Conservation (phyloP, 2,888 invertebrate species). For the Drosophila mercatorum region DNA sequence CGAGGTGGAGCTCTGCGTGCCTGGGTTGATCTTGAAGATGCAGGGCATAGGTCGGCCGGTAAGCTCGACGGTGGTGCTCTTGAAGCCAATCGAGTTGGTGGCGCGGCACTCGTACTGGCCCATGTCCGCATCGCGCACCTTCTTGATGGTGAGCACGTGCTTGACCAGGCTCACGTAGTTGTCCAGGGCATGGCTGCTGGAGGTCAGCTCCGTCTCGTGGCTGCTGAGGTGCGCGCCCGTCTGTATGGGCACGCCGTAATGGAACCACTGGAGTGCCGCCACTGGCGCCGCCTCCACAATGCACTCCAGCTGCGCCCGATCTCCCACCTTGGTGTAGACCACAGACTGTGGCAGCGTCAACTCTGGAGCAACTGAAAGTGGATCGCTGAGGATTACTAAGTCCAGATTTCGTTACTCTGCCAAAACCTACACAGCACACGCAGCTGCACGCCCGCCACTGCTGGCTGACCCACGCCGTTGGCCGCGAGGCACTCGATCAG, state of each 20-base stretch:
- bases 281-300: slow-evolving; percentile 89
- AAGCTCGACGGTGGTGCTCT: slow-evolving; percentile 89
- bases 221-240: slow-evolving; percentile 83
- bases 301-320: slow-evolving; percentile 89
- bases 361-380: slow-evolving; percentile 89
- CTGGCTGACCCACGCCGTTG: slow-evolving; percentile 91
- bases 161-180: slow-evolving; percentile 86
- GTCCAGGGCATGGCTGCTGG: slow-evolving; percentile 84
- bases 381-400: not conserved
- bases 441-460: slow-evolving; percentile 88
- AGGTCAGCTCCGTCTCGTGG: slow-evolving; percentile 84
- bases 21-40: slow-evolving; percentile 83
- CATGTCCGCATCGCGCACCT: slow-evolving; percentile 89
- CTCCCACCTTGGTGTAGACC: slow-evolving; percentile 90
- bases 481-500: slow-evolving; percentile 89
- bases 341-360: slow-evolving; percentile 88
- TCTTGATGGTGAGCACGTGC: slow-evolving; percentile 89
- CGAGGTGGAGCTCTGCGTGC: slow-evolving; percentile 85
- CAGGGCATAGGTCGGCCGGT: slow-evolving; percentile 86
- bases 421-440: slow-evolving; percentile 89
- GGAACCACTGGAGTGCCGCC: slow-evolving; percentile 89
- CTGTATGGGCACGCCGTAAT: slow-evolving; percentile 86
- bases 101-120: slow-evolving; percentile 92
- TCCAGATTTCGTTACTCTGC: accelerated
- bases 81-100: slow-evolving; percentile 90